Base-by-base conservation (phyloP, 2,888 invertebrate species). In the Diachrysia chrysitis region DNA sequence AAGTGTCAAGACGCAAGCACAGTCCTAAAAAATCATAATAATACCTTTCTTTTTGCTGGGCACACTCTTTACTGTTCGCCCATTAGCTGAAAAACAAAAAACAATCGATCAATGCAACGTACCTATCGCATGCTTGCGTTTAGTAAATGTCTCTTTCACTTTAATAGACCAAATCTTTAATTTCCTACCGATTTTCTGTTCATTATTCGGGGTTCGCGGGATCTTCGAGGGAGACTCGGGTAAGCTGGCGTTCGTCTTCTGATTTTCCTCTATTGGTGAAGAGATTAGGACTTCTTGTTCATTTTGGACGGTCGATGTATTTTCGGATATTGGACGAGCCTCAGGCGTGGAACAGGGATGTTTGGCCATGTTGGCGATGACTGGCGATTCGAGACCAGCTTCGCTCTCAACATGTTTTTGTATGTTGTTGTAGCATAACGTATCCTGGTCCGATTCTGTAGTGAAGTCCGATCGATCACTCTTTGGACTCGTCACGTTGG, bases 31-130 rank as follows among this genome's bases (percentile, higher is more conserved):
- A 63, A 66, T 55, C 58, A 67, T 61, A 58, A 60, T 63, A 83
- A 78, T 91, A 92, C 92, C 92, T 92, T 88, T 90, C 83, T 88
- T 92, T 84, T 89, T 91, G 84, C 80, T 83, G 69, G 88, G 82
- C 73, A 84, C 85, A 84, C 85, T 87, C 83, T 85, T 88, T 64
- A 82, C 82, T 59, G 87, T 82, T 80, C 90, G 87, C 65, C 92
- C 92, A 79, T 92, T 92, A 2, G 84, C 92, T 92, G 92, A 79
- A 92, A 92, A 83, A 79, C 55, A 84, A 83, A 83, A 66, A 62
- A 60, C 76, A 58, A 67, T 17, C 64, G 19, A 65, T 61, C 35
- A 61, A 71, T 76, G 61, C 61, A 73, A 70, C 66, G 59, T 66
- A 68, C 66, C 64, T 17, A 63, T 82, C 79, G 66, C 82, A 81